Evolutionary conservation across 2,888 invertebrate species (phyloP).

Genomic region (Diarsia mendica): DNA sequence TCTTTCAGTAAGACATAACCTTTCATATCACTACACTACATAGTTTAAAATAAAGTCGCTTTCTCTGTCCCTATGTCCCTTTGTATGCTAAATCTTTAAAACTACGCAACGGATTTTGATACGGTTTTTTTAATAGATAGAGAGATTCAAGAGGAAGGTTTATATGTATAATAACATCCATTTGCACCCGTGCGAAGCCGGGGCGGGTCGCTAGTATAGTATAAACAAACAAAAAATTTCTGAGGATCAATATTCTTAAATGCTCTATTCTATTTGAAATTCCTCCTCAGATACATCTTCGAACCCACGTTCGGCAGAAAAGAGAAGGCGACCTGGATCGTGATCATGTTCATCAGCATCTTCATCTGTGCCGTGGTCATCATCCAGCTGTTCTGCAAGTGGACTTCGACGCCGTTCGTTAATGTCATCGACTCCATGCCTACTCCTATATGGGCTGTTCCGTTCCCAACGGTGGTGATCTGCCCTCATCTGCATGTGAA

Average conservation of each 20-base stretch:
- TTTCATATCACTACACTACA: too few relatives aligned
- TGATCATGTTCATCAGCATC: constrained; percentile 83
- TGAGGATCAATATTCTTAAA: too few relatives aligned
- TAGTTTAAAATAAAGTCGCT: too few relatives aligned
- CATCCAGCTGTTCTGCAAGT: constrained; percentile 82
- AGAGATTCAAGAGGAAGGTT: too few relatives aligned
- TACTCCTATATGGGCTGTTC: constrained; percentile 87
- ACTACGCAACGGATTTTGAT: too few relatives aligned
- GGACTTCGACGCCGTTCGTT: constrained; percentile 85
- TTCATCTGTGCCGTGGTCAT: constrained; percentile 83
- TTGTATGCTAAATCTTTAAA: too few relatives aligned
- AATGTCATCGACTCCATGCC: constrained; percentile 87
- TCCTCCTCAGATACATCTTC: constrained; percentile 82
- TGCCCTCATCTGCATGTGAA: constrained; percentile 86
- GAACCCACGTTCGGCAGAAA: constrained; percentile 83
- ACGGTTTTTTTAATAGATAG: too few relatives aligned
- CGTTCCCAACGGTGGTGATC: constrained; percentile 86
- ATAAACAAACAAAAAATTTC: too few relatives aligned
- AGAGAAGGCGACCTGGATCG: constrained; percentile 82
- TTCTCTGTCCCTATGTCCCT: too few relatives aligned
- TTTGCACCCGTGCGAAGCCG: too few relatives aligned
- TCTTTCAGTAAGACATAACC: not conserved
- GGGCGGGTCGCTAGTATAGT: too few relatives aligned
- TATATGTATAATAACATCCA: too few relatives aligned
- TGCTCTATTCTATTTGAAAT: not conserved